phyloP scores from a whole-genome alignment of 2,797 vertebrate species.

The Leucoraja ocellata region DNA sequence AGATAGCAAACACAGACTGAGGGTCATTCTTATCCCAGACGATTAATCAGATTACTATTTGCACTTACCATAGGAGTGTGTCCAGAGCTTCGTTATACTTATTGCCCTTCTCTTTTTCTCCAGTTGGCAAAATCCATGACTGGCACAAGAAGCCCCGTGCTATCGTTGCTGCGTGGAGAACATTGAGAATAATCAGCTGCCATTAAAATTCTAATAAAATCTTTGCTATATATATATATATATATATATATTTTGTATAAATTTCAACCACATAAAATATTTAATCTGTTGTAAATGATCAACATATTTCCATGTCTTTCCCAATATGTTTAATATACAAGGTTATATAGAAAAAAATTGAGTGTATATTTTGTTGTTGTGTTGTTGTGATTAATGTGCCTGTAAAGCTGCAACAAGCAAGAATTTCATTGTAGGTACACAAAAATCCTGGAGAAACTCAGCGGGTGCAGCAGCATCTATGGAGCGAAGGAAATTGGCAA shows the following conservation, averaged over 20 bases:
- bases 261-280: neutral
- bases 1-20: no score
- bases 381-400: no score
- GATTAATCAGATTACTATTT: neutral
- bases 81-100: slow-evolving; percentile 75
- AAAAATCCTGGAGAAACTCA: no score
- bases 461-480: no score
- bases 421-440: no score
- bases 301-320: neutral
- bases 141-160: slow-evolving; percentile 77
- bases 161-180: slow-evolving; percentile 62
- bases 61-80: slow-evolving; percentile 70
- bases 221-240: neutral
- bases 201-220: neutral
- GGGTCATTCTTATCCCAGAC: neutral
- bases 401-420: no score
- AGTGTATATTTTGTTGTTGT: no score
- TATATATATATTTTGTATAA: neutral
- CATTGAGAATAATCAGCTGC: neutral
- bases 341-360: neutral
- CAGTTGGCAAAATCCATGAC: slow-evolving; percentile 68
- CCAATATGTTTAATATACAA: neutral
- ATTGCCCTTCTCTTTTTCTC: slow-evolving; percentile 69
- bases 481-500: no score
- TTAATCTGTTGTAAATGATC: neutral